Evolutionary conservation across 2,888 invertebrate genomes (phyloP), one percentile per base, ranked within the genome.

Genomic region (Pinctada fucata): DNA sequence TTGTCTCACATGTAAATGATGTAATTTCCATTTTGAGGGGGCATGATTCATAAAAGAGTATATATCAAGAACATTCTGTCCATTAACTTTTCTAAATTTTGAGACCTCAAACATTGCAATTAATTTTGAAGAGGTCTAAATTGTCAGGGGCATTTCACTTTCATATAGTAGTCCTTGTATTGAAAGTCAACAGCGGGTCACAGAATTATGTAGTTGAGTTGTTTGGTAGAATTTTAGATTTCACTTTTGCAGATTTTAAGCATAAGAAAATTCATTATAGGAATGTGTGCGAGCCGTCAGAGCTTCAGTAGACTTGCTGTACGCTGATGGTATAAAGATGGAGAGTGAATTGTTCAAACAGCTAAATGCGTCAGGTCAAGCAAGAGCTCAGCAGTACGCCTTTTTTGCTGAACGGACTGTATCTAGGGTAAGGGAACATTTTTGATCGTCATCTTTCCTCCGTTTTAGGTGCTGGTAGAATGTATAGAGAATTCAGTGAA

Each of bases 351-450:
- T 87, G 47, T 84, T 89, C 48, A 6, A 3, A 5, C 85, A 87
- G 4, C 82, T 91, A 13, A 70, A 86, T 50, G n/a, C 77, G 1
- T 90, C 91, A 6, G 85, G 82, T 5, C 91, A 91, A 79, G 88
- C 91, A 0, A 67, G 73, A 31, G 91, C 90, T n/a, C 84, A 90
- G 79, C 88, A 89, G 83, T 91, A 91, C 79, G 88, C 90, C 3
- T 91, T 91, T 86, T 91, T 91, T 82, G 88, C 91, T 50, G 89
- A 91, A 76, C 80, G 91, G 75, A 81, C 86, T 31, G 88, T 90
- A 63, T 72, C 83, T 16, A 88, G 86, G 88, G 91, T 91, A 85
- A 67, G 65, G 48, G 10, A 31, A 13, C 48, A 8, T 16, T 45
- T 72, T 58, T 70, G 49, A 8, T 16, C 51, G 68, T 68, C n/a